Percentiles rank a stretch among this genome's conserved stretches.
phyloP scores from a whole-genome alignment of 2,888 invertebrate genomes.

The Halocaridina rubra region DNA sequence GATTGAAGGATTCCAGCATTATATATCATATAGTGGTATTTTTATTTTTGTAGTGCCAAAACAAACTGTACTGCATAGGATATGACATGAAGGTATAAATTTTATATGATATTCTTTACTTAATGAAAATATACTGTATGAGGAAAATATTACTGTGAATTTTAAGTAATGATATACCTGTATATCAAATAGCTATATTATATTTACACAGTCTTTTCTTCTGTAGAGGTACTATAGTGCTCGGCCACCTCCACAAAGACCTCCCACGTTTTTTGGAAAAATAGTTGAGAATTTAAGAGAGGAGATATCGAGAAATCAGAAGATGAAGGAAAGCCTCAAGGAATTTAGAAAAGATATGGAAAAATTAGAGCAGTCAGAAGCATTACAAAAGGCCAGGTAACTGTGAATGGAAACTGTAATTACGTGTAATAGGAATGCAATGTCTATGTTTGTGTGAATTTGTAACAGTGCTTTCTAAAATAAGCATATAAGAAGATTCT shows the following conservation, averaged over 20 bases:
- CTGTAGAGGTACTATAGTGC: slow-evolving; percentile 43
- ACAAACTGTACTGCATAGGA: no score
- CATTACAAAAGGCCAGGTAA: slow-evolving; percentile 84
- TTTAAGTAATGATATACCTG: neutral
- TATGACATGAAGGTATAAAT: neutral
- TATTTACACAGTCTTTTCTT: neutral
- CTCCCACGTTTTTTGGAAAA: slow-evolving; percentile 85
- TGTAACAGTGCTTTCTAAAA: no score
- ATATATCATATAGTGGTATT: no score
- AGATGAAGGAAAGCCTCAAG: slow-evolving; percentile 96
- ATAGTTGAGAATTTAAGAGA: slow-evolving; percentile 92
- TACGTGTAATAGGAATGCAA: no score
- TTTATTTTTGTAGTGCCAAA: no score
- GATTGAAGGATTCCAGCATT: no score
- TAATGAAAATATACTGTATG: neutral
- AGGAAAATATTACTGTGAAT: neutral
- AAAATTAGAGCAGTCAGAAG: slow-evolving; percentile 96
- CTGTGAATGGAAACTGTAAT: no score
- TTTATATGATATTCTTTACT: neutral
- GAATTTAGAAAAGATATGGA: slow-evolving; percentile 97
- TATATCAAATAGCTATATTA: neutral
- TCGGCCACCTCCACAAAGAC: slow-evolving; percentile 66
- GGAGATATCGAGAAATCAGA: slow-evolving; percentile 95
- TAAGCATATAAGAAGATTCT: no score
- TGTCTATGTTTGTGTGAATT: no score